Percentiles rank a stretch among this genome's conserved stretches.
phyloP scores from a whole-genome alignment of 2,888 invertebrate genomes.

The Latheticus oryzae region DNA sequence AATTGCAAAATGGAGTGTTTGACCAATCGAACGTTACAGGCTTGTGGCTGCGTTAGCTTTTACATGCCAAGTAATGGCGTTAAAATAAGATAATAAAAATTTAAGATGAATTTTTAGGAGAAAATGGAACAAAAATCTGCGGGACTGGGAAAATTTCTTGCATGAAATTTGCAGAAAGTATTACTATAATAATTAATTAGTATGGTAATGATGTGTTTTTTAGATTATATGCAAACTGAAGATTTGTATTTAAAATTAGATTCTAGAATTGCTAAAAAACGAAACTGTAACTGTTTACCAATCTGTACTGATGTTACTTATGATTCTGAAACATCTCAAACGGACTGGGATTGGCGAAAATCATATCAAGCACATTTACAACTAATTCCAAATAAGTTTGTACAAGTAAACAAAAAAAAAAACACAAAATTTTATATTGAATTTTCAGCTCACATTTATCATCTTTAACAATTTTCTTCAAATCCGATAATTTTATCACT shows the following conservation, averaged over 20 bases:
- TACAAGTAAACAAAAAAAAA: not conserved
- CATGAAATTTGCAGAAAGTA: conserved; percentile 62
- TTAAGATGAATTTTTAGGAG: conserved; percentile 60
- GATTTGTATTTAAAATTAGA: conserved; percentile 7
- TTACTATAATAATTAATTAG: not conserved
- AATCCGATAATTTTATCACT: conserved; percentile 52
- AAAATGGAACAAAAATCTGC: conserved; percentile 69
- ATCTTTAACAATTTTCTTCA: conserved; percentile 51
- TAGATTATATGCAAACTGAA: not conserved
- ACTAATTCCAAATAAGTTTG: not conserved
- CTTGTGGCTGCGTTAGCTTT: conserved; percentile 66
- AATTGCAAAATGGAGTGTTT: conserved; percentile 80
- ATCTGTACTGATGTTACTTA: conserved; percentile 76
- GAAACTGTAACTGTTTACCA: conserved; percentile 69
- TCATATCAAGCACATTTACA: conserved; percentile 21
- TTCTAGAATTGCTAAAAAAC: not conserved
- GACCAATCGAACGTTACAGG: conserved; percentile 72
- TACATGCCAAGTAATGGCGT: conserved; percentile 72
- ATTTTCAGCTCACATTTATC: conserved; percentile 49
- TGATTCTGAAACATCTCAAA: conserved; percentile 76
- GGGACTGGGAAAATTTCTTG: conserved; percentile 68
- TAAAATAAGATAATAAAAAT: not conserved
- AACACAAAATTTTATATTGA: not conserved
- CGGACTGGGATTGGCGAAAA: conserved; percentile 70
- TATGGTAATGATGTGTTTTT: not conserved